A percentile compares a stretch with the other conserved stretches of the same genome.
Evolutionary conservation across 2,113 vertebrate species (phyloP).

Genomic region (Thryonomys swinderianus): DNA sequence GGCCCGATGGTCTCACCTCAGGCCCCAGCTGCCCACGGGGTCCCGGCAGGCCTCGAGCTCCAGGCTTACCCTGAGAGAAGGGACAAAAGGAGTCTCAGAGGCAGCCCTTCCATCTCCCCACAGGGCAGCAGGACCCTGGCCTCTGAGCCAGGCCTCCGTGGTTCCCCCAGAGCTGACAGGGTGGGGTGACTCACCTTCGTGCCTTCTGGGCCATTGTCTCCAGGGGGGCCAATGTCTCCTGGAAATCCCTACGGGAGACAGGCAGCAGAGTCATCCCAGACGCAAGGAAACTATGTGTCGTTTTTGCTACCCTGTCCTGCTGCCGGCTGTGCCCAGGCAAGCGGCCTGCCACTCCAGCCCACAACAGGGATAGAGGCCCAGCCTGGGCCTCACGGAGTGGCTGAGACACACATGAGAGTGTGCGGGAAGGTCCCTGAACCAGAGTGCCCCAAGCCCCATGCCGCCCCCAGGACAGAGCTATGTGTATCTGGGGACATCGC

Average conservation of each 20-base stretch:
- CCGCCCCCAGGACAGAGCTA: neutral
- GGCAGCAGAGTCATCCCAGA: slow-evolving; percentile 41
- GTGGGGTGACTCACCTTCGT: slow-evolving; percentile 90
- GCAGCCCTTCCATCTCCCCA: neutral
- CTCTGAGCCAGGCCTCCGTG: neutral
- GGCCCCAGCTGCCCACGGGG: slow-evolving; percentile 93
- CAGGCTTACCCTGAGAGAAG: slow-evolving; percentile 92
- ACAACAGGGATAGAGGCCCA: neutral
- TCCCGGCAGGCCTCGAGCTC: slow-evolving; percentile 95
- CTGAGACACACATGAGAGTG: neutral
- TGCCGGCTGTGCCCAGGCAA: neutral
- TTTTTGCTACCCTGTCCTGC: neutral
- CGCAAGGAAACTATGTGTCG: neutral
- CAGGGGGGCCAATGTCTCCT: slow-evolving; percentile 97
- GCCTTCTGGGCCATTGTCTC: slow-evolving; percentile 96
- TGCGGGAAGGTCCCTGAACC: neutral
- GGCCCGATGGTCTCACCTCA: slow-evolving; percentile 88
- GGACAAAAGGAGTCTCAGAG: slow-evolving; percentile 80
- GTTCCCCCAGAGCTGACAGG: neutral
- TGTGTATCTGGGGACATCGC: accelerated
- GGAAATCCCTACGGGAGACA: slow-evolving; percentile 93
- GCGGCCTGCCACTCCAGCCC: neutral
- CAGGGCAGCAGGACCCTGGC: neutral
- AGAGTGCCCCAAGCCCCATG: neutral
- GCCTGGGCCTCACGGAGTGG: neutral